These are phyloP conservation scores for Astreopora myriophthalma DNA, from an alignment of 64 coral and sea anemone genomes.

Conservation along the genomic window DNA sequence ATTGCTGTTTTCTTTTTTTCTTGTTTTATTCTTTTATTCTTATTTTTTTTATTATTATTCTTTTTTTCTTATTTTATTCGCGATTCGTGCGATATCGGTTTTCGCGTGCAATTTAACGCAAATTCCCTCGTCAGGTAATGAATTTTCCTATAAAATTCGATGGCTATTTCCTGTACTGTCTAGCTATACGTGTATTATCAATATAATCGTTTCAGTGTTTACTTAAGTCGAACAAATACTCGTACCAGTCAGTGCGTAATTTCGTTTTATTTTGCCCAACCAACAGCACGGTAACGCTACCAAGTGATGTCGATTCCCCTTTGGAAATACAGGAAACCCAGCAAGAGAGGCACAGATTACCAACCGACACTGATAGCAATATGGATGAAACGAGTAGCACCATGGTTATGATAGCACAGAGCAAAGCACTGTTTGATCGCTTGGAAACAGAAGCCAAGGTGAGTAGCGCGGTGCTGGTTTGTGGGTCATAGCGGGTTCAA, in stretches of 20 bases:
- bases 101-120: no score
- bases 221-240: background rate
- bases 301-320: background rate
- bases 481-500: no score
- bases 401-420: constrained; percentile 41
- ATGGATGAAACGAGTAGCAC: constrained; percentile 46
- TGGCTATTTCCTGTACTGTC: no score
- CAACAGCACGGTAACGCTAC: background rate
- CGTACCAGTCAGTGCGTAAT: background rate
- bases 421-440: constrained; percentile 34
- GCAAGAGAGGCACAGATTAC: background rate
- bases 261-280: background rate
- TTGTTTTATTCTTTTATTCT: no score
- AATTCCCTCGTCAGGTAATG: no score
- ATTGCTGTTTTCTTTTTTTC: no score
- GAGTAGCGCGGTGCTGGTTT: background rate
- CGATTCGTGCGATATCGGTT: no score
- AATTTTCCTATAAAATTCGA: no score
- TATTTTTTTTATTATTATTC: no score
- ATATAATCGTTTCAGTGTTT: background rate
- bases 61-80: no score
- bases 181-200: no score
- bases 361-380: background rate
- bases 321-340: background rate
- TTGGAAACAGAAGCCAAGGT: constrained; percentile 39